A percentile compares a stretch with the other conserved stretches of the same genome.
These are phyloP conservation scores for Sebastes fasciatus DNA, from an alignment of 2,113 vertebrate species.

Conservation along the genomic window DNA sequence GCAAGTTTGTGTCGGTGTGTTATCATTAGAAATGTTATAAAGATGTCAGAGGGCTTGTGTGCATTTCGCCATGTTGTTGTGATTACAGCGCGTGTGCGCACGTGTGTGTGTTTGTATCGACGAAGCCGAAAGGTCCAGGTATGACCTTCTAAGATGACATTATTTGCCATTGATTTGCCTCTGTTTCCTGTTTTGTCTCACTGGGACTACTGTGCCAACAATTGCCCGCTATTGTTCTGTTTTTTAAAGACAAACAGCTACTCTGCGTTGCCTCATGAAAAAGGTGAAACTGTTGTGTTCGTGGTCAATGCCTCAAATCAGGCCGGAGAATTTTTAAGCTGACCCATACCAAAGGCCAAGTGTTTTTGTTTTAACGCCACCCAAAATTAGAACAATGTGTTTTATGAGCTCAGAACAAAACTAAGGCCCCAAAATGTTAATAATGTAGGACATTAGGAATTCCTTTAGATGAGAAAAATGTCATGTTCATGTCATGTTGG, in stretches of 20 bases:
- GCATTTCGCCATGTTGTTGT: slow-evolving; percentile 45
- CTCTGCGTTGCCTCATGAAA: slow-evolving; percentile 47
- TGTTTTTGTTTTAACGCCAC: slow-evolving; percentile 3
- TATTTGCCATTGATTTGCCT: slow-evolving; percentile 81
- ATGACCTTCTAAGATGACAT: slow-evolving; percentile 84
- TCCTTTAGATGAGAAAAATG: too few relatives aligned
- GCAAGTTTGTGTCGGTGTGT: slow-evolving; percentile 61
- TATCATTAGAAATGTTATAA: slow-evolving; percentile 72
- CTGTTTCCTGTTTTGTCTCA: slow-evolving; percentile 72
- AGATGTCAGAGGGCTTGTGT: slow-evolving; percentile 61
- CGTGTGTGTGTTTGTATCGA: slow-evolving; percentile 73
- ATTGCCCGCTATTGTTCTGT: slow-evolving; percentile 70
- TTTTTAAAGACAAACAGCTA: slow-evolving; percentile 75
- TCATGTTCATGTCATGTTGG: neutral
- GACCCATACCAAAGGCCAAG: slow-evolving; percentile 19
- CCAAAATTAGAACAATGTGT: neutral
- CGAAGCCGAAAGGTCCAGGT: slow-evolving; percentile 79
- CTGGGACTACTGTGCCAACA: slow-evolving; percentile 69
- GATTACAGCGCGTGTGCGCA: slow-evolving; percentile 29
- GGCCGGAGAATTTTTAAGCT: slow-evolving; percentile 21
- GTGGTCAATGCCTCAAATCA: slow-evolving; percentile 42
- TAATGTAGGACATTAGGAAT: neutral
- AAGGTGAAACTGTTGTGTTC: slow-evolving; percentile 54
- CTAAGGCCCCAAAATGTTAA: slow-evolving; percentile 3
- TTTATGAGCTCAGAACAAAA: neutral